A percentile compares a stretch with the other conserved stretches of the same genome.
These are phyloP conservation scores for Sylvietta virens DNA, from an alignment of 2,113 vertebrate species.

Conservation along the genomic window DNA sequence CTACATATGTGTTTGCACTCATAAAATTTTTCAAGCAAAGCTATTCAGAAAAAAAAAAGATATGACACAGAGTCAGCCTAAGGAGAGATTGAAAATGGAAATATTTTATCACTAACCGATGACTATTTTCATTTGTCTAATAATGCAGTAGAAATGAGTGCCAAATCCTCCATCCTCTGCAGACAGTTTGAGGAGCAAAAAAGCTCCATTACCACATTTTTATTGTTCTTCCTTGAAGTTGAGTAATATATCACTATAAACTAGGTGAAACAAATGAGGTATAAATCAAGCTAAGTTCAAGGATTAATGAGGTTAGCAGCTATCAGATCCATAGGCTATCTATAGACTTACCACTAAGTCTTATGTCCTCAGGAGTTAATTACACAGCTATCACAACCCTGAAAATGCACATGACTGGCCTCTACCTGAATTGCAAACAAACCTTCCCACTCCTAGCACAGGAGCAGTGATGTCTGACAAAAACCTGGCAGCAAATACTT, in stretches of 20 bases:
- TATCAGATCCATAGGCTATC: not conserved
- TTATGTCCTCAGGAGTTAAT: not conserved
- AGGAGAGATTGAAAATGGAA: not conserved
- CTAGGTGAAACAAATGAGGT: not conserved
- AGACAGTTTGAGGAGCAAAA: not conserved
- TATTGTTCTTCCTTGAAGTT: not conserved
- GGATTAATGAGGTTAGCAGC: constrained; percentile 3
- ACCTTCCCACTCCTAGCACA: not conserved
- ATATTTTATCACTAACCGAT: not conserved
- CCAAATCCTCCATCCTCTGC: not conserved
- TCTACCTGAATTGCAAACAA: not conserved
- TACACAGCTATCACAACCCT: not conserved
- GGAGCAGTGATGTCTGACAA: not conserved
- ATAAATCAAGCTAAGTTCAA: not conserved
- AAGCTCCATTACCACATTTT: not conserved
- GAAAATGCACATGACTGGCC: not conserved
- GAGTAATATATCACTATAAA: not conserved
- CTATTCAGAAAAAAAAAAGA: not conserved
- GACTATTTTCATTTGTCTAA: not conserved
- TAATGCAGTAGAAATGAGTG: not conserved
- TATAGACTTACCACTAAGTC: not conserved
- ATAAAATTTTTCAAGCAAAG: not conserved
- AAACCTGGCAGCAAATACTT: not conserved
- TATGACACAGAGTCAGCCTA: not conserved
- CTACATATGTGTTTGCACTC: not conserved